Base-by-base conservation (phyloP, 2,113 vertebrate species). In the Isurus oxyrinchus region DNA sequence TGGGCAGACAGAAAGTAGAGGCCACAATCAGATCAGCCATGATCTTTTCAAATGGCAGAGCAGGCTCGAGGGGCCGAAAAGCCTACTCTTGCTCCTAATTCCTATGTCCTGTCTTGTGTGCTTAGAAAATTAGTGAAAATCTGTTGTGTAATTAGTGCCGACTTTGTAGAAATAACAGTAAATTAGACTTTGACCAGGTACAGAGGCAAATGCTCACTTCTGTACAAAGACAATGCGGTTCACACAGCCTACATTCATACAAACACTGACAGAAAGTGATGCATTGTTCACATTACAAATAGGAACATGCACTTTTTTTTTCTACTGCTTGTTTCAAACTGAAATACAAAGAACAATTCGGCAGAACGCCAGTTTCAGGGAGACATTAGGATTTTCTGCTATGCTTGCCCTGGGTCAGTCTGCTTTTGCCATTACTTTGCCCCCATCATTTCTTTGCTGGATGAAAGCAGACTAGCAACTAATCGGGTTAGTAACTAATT, bases 401-500 rank as follows among this genome's bases (percentile, higher is more conserved):
- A 72, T 76, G 66, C 7, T 53, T 27, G 94, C 67, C 25, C 25
- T 95, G 66, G 13, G 67, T 95, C 67, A 72, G 25, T 53, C 44
- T 95, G 16, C n/a, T 6, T 55, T 35, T 25, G 19, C n/a, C 1
- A 66, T 66, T 23, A 67, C 66, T 66, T 66, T 23, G 23, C 13
- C 23, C 67, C 40, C 23, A 13, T 23, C 13, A 31, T 72, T 90
- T 90, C 87, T n/a, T 94, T 63, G 3, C 63, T 72, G 40, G 25
- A 76, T 35, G 59, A 72, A 95, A 35, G 94, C 94, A 95, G 66
- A 40, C 67, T 95, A 67, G 44, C 66, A 95, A 55, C 66, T 19
- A 95, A 95, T 95, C 25, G 44, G 63, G 66, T 76, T 55, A 72
- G 94, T 95, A 95, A 95, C 94, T 94, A 44, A 67, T 94, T 94